phyloP scores from a whole-genome alignment of 2,888 invertebrate species.

The Platyscelio sp. region DNA sequence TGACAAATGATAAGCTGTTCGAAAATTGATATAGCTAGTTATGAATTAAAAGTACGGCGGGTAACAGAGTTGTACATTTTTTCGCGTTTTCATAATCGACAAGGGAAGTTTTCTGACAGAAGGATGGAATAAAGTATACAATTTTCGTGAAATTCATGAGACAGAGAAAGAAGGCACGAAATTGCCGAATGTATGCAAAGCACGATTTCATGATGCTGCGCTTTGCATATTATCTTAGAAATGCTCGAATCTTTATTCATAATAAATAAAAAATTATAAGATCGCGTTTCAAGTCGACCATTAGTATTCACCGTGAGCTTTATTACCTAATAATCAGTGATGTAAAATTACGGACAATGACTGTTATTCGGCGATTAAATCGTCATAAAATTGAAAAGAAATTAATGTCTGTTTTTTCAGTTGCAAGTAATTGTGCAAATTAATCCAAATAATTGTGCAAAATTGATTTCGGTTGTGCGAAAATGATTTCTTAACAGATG shows the following conservation, averaged over 20 bases:
- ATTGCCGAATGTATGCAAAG: conserved; percentile 63
- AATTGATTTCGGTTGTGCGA: too few relatives aligned
- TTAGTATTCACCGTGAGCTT: conserved; percentile 61
- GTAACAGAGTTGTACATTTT: not conserved
- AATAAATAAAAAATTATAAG: conserved; percentile 69
- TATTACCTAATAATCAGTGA: conserved; percentile 64
- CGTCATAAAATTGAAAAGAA: conserved; percentile 5
- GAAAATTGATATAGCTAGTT: conserved; percentile 5
- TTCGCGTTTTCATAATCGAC: conserved; percentile 39
- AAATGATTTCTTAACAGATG: too few relatives aligned
- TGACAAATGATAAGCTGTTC: too few relatives aligned
- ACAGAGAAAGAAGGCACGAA: conserved; percentile 59
- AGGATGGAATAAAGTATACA: conserved; percentile 31
- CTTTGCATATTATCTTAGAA: conserved; percentile 60
- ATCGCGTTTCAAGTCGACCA: conserved; percentile 54
- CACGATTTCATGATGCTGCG: conserved; percentile 53
- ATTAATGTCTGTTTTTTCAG: too few relatives aligned
- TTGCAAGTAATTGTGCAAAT: too few relatives aligned
- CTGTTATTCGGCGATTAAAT: conserved; percentile 33
- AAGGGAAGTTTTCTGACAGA: conserved; percentile 37
- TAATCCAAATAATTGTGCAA: too few relatives aligned
- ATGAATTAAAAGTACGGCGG: conserved; percentile 8
- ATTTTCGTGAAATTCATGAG: conserved; percentile 66
- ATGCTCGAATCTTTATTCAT: conserved; percentile 66
- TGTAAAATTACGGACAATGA: conserved; percentile 33